Base-by-base conservation (phyloP, 2,797 vertebrate genomes). In the Podargus strigoides region DNA sequence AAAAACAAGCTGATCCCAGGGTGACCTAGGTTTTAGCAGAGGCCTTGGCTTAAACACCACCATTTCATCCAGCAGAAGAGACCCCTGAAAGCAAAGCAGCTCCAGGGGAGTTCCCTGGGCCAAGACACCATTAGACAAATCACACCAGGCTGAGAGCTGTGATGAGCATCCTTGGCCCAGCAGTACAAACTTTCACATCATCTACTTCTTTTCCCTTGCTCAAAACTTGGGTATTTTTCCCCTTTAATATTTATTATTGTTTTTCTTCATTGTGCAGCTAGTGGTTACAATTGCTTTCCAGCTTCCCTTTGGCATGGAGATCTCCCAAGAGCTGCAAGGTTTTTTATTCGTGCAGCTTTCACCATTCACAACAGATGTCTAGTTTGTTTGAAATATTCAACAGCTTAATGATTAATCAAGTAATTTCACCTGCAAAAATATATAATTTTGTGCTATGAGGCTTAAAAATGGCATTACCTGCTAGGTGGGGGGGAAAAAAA, bases 371-470 rank as follows among this genome's bases (percentile, higher is more conserved):
- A 88, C 95, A 97, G 94, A 97, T 97, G 96, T 94, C 95, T 94
- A 28, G 89, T 94, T 96, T 95, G 93, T 96, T 94, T 96, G 82
- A 94, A 96, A 96, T 95, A 94, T 94, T 96, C 91, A 94, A 82
- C 85, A 91, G 83, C 83, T 77, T 94, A 95, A 95, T 96, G 85
- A 95, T 97, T 95, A 96, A 97, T 96, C 89, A 88, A 94, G 91
- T 52, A 76, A 82, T 90, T 79, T 91, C 87, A 96, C 77, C 93
- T 95, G 94, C 91, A 85, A 94, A 97, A 96, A 91, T 85, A 94
- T 37, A 90, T 44, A 8, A 93, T 88, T 96, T 90, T 84, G 46
- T 94, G 89, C 83, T 77, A 3, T 16, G 64, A 94, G 59, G 66
- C 69, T 90, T 89, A 52, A 81, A 90, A 93, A 75, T 59, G 4